Percentiles rank a stretch among this genome's conserved stretches.
Conservation (phyloP, 2,113 vertebrate species). For the Elephantulus edwardii region DNA sequence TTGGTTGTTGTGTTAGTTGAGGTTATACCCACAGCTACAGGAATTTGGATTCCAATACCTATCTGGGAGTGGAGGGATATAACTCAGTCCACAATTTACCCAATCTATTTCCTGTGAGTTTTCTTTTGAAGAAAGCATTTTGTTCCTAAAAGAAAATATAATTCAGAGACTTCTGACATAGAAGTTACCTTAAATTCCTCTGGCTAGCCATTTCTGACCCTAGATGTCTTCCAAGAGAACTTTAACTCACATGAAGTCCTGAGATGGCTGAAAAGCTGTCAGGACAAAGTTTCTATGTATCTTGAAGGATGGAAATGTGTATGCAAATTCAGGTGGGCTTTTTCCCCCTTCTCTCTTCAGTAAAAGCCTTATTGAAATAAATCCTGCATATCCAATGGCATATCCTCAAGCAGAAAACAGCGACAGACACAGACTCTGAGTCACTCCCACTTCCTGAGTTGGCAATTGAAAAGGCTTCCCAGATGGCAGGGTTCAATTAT, state of each 20-base stretch:
- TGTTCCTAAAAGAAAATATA: not conserved
- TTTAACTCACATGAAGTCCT: not conserved
- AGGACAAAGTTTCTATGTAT: slow-evolving; percentile 13
- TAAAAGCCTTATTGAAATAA: not conserved
- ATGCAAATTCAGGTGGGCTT: slow-evolving; percentile 46
- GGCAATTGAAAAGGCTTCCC: not conserved
- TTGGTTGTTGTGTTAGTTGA: too few relatives aligned
- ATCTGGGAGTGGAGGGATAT: not conserved
- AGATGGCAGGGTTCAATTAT: not conserved
- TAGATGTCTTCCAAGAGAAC: not conserved
- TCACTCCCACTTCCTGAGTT: not conserved
- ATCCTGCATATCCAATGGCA: not conserved
- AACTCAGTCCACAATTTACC: not conserved
- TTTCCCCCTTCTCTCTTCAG: not conserved
- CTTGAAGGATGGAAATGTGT: slow-evolving; percentile 17
- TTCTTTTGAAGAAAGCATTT: not conserved
- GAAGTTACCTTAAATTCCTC: not conserved
- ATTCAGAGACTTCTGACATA: not conserved
- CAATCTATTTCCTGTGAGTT: not conserved
- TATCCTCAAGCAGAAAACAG: not conserved
- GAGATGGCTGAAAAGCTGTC: not conserved
- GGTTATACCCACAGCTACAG: too few relatives aligned
- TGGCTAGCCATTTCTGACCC: not conserved
- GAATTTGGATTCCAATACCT: not conserved
- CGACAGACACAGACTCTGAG: not conserved